Conservation (phyloP, 2,888 invertebrate species). For the Hydropsyche betteni region DNA sequence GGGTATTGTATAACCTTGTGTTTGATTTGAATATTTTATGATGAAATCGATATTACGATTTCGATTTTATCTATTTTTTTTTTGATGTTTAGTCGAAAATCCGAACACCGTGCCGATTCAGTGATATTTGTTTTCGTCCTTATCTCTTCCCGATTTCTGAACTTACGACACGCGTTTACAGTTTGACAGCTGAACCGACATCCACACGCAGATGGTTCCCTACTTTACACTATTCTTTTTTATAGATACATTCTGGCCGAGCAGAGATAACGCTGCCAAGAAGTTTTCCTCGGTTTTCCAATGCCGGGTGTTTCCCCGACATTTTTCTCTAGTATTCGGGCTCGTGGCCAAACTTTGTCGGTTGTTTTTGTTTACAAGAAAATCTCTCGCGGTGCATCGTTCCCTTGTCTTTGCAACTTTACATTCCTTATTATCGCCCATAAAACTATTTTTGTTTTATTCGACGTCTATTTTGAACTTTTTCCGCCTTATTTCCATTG, state of each 20-base stretch:
- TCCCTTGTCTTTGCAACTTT: background rate
- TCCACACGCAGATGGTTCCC: slow-evolving; percentile 3
- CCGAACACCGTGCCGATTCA: too few relatives aligned
- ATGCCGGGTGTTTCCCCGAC: background rate
- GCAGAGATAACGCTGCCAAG: background rate
- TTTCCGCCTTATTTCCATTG: too few relatives aligned
- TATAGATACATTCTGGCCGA: background rate
- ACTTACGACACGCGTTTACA: background rate
- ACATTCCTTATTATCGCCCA: background rate
- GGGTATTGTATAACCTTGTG: too few relatives aligned
- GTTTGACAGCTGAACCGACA: slow-evolving; percentile 19
- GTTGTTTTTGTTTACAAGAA: slow-evolving; percentile 50
- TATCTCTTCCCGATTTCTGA: too few relatives aligned
- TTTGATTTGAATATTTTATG: too few relatives aligned
- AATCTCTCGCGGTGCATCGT: slow-evolving; percentile 20
- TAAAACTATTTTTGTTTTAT: too few relatives aligned
- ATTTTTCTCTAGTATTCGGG: slow-evolving; percentile 28
- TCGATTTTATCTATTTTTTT: too few relatives aligned
- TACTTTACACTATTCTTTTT: background rate
- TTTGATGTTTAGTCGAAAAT: too few relatives aligned
- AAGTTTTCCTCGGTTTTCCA: background rate
- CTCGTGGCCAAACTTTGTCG: slow-evolving; percentile 45
- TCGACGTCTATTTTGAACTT: too few relatives aligned
- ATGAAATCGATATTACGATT: too few relatives aligned
- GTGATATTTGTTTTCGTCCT: too few relatives aligned